These are phyloP conservation scores for Burhinus bistriatus DNA, from an alignment of 2,113 vertebrate genomes.

Conservation along the genomic window DNA sequence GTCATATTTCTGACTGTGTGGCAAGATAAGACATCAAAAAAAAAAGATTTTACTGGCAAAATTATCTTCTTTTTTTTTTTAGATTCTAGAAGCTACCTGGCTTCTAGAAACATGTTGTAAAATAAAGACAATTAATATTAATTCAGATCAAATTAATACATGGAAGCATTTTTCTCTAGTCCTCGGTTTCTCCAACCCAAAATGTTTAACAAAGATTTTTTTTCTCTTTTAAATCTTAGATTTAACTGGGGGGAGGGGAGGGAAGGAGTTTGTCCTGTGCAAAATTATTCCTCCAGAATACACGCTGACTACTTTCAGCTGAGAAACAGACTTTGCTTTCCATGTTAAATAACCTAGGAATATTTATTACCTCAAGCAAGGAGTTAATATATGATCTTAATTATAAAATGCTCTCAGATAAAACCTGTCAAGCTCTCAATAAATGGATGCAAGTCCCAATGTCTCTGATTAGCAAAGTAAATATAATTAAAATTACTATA, in stretches of 20 bases:
- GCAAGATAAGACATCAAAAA: neutral
- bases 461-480: constrained; percentile 28
- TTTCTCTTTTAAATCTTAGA: neutral
- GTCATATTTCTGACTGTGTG: neutral
- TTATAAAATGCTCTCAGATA: constrained; percentile 29
- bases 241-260: rapidly evolving
- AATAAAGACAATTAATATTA: neutral
- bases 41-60: neutral
- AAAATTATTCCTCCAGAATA: neutral
- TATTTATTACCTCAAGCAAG: constrained; percentile 17
- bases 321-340: neutral
- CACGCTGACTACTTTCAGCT: neutral
- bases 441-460: neutral
- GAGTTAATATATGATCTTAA: constrained; percentile 12
- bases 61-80: neutral
- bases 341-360: neutral
- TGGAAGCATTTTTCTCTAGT: neutral
- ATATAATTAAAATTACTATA: constrained; percentile 36
- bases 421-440: constrained; percentile 15
- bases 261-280: neutral
- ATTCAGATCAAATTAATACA: neutral
- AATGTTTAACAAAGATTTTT: neutral
- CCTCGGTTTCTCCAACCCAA: neutral
- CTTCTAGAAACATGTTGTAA: neutral
- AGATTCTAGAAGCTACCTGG: neutral